Percentiles rank a stretch among this genome's conserved stretches.
These are phyloP conservation scores for Scelioninae gen. 1 DNA, from an alignment of 2,888 invertebrate species.

Conservation along the genomic window DNA sequence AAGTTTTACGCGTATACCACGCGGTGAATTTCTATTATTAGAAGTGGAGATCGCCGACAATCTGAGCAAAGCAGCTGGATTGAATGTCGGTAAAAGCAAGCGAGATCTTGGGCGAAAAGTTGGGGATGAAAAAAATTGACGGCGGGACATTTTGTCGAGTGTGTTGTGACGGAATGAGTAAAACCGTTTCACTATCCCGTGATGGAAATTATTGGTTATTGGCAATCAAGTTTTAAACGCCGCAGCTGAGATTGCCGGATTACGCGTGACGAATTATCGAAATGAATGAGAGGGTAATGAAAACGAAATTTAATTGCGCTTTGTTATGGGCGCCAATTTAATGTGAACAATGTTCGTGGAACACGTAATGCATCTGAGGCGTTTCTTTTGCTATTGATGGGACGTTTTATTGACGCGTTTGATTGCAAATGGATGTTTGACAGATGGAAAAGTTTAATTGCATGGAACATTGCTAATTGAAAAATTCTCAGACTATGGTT, in stretches of 20 bases:
- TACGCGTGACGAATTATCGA: constrained; percentile 49
- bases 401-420: constrained; percentile 9
- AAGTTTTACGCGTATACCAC: constrained; percentile 65
- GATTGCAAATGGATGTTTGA: not conserved
- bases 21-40: constrained; percentile 75
- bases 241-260: constrained; percentile 42
- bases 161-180: constrained; percentile 15
- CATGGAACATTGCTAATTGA: not conserved
- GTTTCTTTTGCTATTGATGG: constrained; percentile 7
- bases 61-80: constrained; percentile 44
- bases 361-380: constrained; percentile 1
- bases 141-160: not conserved
- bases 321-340: constrained; percentile 29
- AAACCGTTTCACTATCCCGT: constrained; percentile 29
- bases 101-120: constrained; percentile 1
- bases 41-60: constrained; percentile 66
- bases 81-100: constrained; percentile 13
- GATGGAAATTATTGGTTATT: constrained; percentile 52
- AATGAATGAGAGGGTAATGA: constrained; percentile 47
- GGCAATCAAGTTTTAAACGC: constrained; percentile 57
- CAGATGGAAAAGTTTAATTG: constrained; percentile 7
- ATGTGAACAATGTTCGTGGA: constrained; percentile 10
- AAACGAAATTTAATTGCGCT: constrained; percentile 46
- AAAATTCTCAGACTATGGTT: constrained; percentile 18
- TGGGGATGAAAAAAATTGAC: constrained; percentile 1